Conservation (phyloP, 2,113 vertebrate species). For the Baryphthengus martii region DNA sequence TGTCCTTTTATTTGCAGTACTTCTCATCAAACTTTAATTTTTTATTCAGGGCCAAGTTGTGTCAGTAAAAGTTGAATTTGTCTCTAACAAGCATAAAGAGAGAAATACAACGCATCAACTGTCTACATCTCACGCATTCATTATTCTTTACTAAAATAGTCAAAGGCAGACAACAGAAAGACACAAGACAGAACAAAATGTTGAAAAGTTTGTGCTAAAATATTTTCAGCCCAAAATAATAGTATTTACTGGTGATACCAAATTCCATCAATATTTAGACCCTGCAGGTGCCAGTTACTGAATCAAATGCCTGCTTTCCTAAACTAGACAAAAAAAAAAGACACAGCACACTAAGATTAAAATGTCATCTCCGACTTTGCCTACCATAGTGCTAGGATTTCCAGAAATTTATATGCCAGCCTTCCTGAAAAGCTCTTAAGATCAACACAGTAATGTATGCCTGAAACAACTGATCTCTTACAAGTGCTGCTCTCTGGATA, state of each 20-base stretch:
- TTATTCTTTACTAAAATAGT: not conserved
- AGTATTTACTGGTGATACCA: not conserved
- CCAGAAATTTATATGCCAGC: conserved; percentile 10
- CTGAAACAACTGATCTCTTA: conserved; percentile 52
- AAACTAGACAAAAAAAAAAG: not conserved
- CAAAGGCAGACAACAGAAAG: not conserved
- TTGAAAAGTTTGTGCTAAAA: not conserved
- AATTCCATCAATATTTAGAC: not conserved
- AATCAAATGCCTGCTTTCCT: not conserved
- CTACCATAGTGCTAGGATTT: not conserved
- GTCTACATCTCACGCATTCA: not conserved
- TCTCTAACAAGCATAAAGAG: not conserved
- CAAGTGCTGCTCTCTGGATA: conserved; percentile 42
- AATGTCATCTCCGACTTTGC: conserved; percentile 37
- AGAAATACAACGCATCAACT: not conserved
- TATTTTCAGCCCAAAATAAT: not conserved
- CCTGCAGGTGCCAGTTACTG: not conserved
- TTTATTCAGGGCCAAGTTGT: not conserved
- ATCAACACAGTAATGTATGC: not conserved
- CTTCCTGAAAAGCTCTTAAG: conserved; percentile 38
- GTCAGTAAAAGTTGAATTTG: not conserved
- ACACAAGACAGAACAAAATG: not conserved
- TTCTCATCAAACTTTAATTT: not conserved
- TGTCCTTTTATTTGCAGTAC: not conserved
- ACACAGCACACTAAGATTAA: conserved; percentile 19